phyloP scores from a whole-genome alignment of 23 tunicate genomes.

The Ciona savignyi region DNA sequence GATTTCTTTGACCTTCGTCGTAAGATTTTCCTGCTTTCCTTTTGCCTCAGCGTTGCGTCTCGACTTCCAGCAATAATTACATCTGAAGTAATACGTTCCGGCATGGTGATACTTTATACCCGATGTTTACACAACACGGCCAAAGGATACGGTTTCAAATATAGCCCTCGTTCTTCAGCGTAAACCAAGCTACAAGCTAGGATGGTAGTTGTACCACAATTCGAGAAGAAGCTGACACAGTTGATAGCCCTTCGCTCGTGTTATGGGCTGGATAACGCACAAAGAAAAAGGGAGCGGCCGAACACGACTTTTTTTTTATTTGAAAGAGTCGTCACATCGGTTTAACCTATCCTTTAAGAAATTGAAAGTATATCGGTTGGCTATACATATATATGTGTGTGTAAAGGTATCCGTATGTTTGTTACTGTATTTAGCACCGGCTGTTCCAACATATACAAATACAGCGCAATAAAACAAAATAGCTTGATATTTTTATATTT shows the following conservation, averaged over 20 bases:
- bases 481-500: no score
- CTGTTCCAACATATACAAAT: no score
- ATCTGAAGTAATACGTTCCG: neutral
- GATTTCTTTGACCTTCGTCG: neutral
- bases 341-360: no score
- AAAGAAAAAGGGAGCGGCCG: neutral
- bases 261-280: neutral
- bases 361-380: no score
- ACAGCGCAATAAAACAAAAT: no score
- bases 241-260: neutral
- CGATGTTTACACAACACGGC: neutral
- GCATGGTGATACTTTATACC: neutral
- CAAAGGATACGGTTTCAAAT: neutral
- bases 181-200: no score
- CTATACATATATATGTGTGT: no score
- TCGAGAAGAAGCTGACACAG: neutral
- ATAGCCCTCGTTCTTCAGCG: neutral
- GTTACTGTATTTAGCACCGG: no score
- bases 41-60: neutral
- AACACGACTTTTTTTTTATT: neutral
- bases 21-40: neutral
- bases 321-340: no score
- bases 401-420: no score
- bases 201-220: neutral
- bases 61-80: neutral